phyloP scores from a whole-genome alignment of 2,113 vertebrate genomes.

The Scolopax mira region DNA sequence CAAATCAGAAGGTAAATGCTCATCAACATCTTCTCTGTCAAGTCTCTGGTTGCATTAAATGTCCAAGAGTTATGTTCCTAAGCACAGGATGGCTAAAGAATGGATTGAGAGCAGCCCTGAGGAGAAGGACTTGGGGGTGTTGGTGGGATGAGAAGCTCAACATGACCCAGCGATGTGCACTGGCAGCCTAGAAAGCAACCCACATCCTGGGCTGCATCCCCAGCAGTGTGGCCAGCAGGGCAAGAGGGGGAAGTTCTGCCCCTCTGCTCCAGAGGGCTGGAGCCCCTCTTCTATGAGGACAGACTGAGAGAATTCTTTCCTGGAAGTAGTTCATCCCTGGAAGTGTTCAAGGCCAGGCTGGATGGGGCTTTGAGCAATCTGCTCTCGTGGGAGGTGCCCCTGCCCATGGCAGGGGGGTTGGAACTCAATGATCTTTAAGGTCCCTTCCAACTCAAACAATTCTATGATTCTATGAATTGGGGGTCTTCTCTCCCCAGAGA shows the following conservation, averaged over 20 bases:
- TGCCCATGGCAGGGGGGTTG: not conserved
- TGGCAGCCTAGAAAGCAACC: not conserved
- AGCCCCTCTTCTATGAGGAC: not conserved
- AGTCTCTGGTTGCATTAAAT: not conserved
- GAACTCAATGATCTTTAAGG: not conserved
- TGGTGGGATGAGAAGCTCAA: too few species aligned
- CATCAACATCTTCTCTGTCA: not conserved
- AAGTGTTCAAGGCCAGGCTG: not conserved
- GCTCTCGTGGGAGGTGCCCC: not conserved
- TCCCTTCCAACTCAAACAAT: not conserved
- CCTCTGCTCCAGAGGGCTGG: not conserved
- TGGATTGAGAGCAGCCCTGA: too few species aligned
- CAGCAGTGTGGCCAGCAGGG: not conserved
- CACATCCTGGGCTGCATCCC: not conserved
- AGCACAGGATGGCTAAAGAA: not conserved
- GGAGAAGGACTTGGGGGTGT: too few species aligned
- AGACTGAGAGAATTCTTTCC: not conserved
- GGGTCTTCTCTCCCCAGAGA: too few species aligned
- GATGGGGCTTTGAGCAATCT: not conserved
- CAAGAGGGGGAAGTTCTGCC: not conserved
- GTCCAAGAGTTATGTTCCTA: not conserved
- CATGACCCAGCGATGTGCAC: too few species aligned
- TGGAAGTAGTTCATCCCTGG: not conserved
- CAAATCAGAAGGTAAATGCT: not conserved
- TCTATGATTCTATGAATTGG: too few species aligned